Conservation (phyloP, 2,113 vertebrate species). For the Tautogolabrus adspersus region DNA sequence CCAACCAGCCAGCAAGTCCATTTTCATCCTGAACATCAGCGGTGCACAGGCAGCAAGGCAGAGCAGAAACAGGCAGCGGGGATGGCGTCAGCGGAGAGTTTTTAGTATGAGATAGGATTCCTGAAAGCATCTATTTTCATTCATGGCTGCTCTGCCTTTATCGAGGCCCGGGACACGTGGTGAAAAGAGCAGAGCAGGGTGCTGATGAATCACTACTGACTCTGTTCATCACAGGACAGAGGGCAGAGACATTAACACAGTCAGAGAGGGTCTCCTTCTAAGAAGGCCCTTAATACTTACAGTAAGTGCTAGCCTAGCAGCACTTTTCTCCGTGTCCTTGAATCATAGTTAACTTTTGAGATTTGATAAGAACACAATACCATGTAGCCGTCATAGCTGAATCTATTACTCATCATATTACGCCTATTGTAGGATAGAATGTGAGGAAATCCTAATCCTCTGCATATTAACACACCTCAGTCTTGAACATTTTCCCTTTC, state of each 20-base stretch:
- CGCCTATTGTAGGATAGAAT: too few species aligned
- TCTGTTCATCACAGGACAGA: slow-evolving; percentile 54
- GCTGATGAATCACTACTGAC: slow-evolving; percentile 68
- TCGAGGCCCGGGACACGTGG: slow-evolving; percentile 70
- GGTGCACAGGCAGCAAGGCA: slow-evolving; percentile 20
- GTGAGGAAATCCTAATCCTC: background rate
- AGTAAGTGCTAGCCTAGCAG: background rate
- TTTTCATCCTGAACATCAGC: slow-evolving; percentile 53
- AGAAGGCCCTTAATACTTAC: background rate
- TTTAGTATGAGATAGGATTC: slow-evolving; percentile 81
- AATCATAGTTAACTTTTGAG: slow-evolving; percentile 1
- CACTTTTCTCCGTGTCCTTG: background rate
- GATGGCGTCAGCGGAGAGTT: slow-evolving; percentile 71
- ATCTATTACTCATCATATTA: background rate
- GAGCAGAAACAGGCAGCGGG: slow-evolving; percentile 45
- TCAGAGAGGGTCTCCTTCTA: slow-evolving; percentile 37
- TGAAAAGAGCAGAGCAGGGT: slow-evolving; percentile 62
- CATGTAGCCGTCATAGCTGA: background rate
- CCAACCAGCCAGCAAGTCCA: slow-evolving; percentile 62
- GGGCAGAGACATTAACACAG: slow-evolving; percentile 60
- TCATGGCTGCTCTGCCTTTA: slow-evolving; percentile 74
- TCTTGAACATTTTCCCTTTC: too few species aligned
- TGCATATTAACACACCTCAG: background rate
- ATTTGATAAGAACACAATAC: background rate
- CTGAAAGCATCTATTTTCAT: slow-evolving; percentile 86